Conservation (phyloP, 2,797 vertebrate species). For the Mareca penelope region DNA sequence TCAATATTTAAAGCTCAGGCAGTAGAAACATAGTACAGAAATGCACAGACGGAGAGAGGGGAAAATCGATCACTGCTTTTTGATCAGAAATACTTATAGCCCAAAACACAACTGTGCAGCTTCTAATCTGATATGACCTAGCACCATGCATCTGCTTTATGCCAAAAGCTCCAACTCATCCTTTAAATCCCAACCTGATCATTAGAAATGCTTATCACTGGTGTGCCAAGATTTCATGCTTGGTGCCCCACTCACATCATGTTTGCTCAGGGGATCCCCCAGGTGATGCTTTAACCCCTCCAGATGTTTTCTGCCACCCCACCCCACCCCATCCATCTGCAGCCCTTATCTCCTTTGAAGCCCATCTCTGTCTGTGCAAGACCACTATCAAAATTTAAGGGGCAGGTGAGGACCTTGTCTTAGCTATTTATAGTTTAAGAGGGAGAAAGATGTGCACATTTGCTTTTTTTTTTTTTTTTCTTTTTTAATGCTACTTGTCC, state of each 20-base stretch:
- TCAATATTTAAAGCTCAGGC: constrained; percentile 62
- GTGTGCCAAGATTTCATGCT: constrained; percentile 8
- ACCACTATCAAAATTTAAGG: constrained; percentile 50
- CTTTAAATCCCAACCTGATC: background rate
- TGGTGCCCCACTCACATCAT: background rate
- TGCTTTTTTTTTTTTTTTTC: too few species aligned
- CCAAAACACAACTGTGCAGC: background rate
- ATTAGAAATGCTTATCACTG: background rate
- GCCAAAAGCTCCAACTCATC: background rate
- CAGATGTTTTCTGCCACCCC: background rate
- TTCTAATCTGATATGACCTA: background rate
- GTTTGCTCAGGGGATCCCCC: accelerated
- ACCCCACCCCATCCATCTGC: background rate
- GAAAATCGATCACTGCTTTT: constrained; percentile 51
- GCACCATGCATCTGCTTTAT: background rate
- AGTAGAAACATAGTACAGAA: constrained; percentile 50
- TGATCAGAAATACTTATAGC: constrained; percentile 6
- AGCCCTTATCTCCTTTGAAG: background rate
- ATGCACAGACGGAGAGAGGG: background rate
- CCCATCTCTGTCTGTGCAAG: background rate
- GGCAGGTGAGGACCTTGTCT: constrained; percentile 66
- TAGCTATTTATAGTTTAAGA: constrained; percentile 55
- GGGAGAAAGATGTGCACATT: constrained; percentile 44
- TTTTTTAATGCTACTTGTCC: background rate
- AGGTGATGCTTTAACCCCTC: background rate